These are phyloP conservation scores for Cairina moschata DNA, from an alignment of 2,113 vertebrate genomes.

Conservation along the genomic window DNA sequence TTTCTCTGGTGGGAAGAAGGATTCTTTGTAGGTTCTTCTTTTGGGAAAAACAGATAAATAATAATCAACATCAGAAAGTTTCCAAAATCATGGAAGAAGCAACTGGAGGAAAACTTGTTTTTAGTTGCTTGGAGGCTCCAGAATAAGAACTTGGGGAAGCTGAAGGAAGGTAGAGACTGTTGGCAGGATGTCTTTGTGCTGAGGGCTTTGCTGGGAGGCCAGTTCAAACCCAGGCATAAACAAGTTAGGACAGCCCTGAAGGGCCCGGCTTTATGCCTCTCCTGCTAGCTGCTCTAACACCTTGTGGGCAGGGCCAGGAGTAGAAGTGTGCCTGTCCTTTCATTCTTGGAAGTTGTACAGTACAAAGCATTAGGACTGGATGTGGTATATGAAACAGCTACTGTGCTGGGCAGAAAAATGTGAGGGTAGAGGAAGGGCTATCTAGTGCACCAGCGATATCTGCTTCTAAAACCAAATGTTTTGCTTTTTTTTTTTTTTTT, in stretches of 20 bases:
- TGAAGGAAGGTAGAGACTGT: background rate
- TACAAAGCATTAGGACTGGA: no score
- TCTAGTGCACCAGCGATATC: rapidly evolving
- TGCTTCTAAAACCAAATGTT: background rate
- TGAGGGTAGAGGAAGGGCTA: rapidly evolving
- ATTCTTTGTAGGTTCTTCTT: background rate
- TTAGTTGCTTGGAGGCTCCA: background rate
- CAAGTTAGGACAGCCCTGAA: background rate
- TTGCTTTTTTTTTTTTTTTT: background rate
- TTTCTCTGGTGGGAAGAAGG: background rate
- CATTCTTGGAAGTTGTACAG: background rate
- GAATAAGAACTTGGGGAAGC: background rate
- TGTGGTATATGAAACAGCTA: rapidly evolving
- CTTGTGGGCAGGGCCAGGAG: background rate
- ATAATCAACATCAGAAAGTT: background rate
- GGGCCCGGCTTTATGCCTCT: background rate
- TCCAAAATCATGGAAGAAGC: background rate
- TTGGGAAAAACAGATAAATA: background rate
- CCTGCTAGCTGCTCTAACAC: background rate
- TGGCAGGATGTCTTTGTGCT: background rate
- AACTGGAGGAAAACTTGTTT: background rate
- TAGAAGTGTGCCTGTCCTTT: rapidly evolving
- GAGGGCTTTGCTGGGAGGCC: background rate
- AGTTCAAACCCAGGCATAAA: background rate
- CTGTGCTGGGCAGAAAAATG: rapidly evolving